Evolutionary conservation across 1,140 invertebrate species (phyloP), one percentile per base, ranked within the genome.

Genomic region (Globodera rostochiensis): DNA sequence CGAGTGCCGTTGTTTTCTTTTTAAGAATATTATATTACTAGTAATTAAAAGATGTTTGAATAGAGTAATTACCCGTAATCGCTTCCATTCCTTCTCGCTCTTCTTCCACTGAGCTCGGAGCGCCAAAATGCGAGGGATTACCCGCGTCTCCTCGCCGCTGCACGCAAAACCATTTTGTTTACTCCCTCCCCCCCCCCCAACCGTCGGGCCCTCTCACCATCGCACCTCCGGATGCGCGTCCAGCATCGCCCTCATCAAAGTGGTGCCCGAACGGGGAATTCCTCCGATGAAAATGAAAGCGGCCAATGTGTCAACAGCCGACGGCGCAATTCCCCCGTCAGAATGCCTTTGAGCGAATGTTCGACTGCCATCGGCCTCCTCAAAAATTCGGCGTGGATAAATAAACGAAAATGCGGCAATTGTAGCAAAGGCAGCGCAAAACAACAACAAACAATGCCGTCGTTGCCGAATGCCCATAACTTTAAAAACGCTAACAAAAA

Each of bases 191-290:
- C 11, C 57, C 3, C 19, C 11, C 11, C 57, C 57, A 15, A 5
- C 57, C 19, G n/a, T 79, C 21, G 36, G 6, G 49, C 21, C 66
- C 66, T 77, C 84, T 66, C 15, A 84, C 87, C 97, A 99, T 91
- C 96, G 94, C 85, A 98, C 94, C 90, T 95, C 94, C n/a, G 95
- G 95, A 93, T 99, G 97, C 67, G 97, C 96, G 91, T 99, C 97
- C 75, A 99, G 91, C 95, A 99, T 97, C 81, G 96, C 97, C 89
- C 97, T 92, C 93, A 97, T 96, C 77, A 84, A 53, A 36, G 85
- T 85, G 13, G 84, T 84, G 46, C 85, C 81, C 64, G 82, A 84
- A 50, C 84, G 57, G n/a, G 85, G 85, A 73, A 86, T 86, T 21
- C 85, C 85, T 25, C 85, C 84, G 47, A 85, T 77, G 74, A 84